Base-by-base conservation (phyloP, 2,888 invertebrate species). In the Stegophylla sp. region DNA sequence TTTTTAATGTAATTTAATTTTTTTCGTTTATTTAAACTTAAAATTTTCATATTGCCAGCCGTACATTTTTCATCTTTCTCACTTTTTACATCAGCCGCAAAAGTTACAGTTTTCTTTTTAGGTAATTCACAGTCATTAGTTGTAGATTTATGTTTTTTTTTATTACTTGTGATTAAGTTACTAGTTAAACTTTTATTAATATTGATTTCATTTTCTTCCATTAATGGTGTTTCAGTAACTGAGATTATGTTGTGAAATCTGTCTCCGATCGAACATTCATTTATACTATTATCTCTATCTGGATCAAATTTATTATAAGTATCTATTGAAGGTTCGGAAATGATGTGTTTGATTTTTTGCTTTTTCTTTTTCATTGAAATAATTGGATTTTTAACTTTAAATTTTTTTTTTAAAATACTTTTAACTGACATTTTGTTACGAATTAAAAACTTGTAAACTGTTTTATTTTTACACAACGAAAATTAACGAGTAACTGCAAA, bases 21-120 rank as follows among this genome's bases (percentile, higher is more conserved):
- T 51, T 79, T 79, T 0, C 61, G 69, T 61, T 79, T 79, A 9
- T 79, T 79, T 71, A 79, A 79, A 41, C 79, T 71, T 9, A 79
- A 51, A 4, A 34, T 48, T 61, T 34, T 51, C 28, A 79, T 23
- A 12, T 79, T 79, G 23, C 71, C 51, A n/a, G 63, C 71, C 23
- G 41, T 71, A 41, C 26, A 51, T 51, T 71, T 79, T n/a, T 71
- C 48, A 1, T 26, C 75, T 26, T 76, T 64, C 20, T 66, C 59
- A 34, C 17, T 51, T 26, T 61, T 59, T 17, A 69, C 79, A 69
- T 69, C 34, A 26, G 61, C 48, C 13, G 69, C 56, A 71, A 69
- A 69, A 23, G 48, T 69, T 13, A 69, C 67, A 3, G 12, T 79
- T 5, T 71, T 71, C 26, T 79, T 71, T 61, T 26, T 63, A 26